A percentile compares a stretch with the other conserved stretches of the same genome.
Conservation (phyloP, 2,888 invertebrate genomes). For the Agelastica alni region DNA sequence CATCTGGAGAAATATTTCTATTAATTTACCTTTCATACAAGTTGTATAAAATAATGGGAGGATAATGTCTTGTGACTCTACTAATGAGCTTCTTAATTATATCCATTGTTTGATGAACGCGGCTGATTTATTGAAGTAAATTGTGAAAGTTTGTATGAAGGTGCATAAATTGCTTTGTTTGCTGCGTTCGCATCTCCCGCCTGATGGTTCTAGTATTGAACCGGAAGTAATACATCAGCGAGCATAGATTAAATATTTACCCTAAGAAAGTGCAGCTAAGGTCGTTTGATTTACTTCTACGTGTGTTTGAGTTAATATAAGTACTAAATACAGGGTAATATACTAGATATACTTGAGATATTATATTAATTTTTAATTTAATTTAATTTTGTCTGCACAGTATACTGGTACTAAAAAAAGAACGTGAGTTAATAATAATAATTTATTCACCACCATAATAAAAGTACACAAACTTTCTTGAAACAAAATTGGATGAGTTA, state of each 20-base stretch:
- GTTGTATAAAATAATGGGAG: background rate
- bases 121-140: slow-evolving; percentile 19
- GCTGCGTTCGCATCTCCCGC: slow-evolving; percentile 2
- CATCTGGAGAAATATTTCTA: no score
- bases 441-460: no score
- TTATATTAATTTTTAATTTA: no score
- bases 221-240: slow-evolving; percentile 18
- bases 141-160: slow-evolving; percentile 10
- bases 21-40: background rate
- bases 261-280: slow-evolving; percentile 21
- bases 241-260: slow-evolving; percentile 24
- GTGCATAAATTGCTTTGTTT: slow-evolving; percentile 12
- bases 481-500: no score
- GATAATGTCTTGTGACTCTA: background rate
- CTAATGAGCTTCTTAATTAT: slow-evolving; percentile 21
- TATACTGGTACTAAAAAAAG: no score
- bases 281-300: slow-evolving; percentile 4
- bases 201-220: slow-evolving; percentile 19
- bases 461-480: no score
- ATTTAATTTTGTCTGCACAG: no score
- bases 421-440: no score
- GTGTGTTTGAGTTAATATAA: no score
- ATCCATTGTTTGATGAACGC: slow-evolving; percentile 21
- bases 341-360: no score
- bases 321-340: no score